These are phyloP conservation scores for Leistus spinibarbis DNA, from an alignment of 2,888 invertebrate genomes.

Conservation along the genomic window DNA sequence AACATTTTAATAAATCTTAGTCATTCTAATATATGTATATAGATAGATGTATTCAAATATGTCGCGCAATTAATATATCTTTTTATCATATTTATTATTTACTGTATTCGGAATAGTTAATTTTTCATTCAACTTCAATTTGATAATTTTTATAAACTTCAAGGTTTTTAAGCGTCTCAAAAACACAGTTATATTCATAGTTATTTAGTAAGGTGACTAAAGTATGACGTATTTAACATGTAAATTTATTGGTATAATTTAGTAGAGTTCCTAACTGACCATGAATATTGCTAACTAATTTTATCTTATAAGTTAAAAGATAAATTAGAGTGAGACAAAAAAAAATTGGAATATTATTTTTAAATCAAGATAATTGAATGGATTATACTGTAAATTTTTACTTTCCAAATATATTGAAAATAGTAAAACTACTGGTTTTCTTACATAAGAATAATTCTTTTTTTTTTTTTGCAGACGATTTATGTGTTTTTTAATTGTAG, in stretches of 20 bases:
- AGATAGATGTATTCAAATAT: not conserved
- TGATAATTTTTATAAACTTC: not conserved
- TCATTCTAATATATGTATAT: slow-evolving; percentile 7
- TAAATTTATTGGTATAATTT: too few species aligned
- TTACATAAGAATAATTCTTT: not conserved
- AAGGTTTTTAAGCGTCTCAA: not conserved
- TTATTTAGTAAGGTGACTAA: too few species aligned
- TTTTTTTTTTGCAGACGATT: too few species aligned
- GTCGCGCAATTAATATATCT: not conserved
- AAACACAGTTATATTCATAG: not conserved
- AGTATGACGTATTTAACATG: too few species aligned
- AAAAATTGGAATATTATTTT: not conserved
- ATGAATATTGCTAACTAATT: too few species aligned
- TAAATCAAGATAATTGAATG: not conserved
- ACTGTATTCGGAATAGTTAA: not conserved
- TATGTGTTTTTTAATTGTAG: too few species aligned
- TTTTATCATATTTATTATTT: not conserved
- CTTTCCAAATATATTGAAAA: not conserved
- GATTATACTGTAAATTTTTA: not conserved
- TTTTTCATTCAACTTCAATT: not conserved
- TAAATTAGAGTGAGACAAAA: not conserved
- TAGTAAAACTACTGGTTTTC: not conserved
- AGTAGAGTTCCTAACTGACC: too few species aligned
- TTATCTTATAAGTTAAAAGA: not conserved
- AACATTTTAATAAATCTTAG: not conserved